Evolutionary conservation across 1,140 invertebrate species (phyloP).

Genomic region (Druon quercuslanigerum): DNA sequence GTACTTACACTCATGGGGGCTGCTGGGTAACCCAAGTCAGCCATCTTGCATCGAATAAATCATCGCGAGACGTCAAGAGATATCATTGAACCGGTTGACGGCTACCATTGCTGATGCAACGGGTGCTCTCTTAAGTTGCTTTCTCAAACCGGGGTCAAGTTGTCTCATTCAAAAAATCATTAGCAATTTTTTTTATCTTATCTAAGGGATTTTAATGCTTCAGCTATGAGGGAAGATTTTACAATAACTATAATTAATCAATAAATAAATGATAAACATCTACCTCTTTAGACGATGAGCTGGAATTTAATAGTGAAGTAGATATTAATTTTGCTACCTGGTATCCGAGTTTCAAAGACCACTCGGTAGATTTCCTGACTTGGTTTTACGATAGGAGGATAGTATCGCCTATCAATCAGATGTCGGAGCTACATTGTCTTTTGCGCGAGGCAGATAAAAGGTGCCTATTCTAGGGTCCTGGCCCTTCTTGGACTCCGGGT

Average conservation of each 20-base stretch:
- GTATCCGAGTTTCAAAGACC: slow-evolving; percentile 40
- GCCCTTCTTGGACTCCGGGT: slow-evolving; percentile 28
- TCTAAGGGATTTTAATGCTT: too few species aligned
- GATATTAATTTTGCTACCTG: slow-evolving; percentile 31
- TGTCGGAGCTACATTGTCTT: slow-evolving; percentile 66
- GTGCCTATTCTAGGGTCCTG: slow-evolving; percentile 43
- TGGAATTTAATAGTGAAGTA: too few species aligned
- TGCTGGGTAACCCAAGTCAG: slow-evolving; percentile 71
- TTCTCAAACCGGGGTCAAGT: slow-evolving; percentile 29
- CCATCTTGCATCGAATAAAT: slow-evolving; percentile 75
- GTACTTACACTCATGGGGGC: slow-evolving; percentile 64
- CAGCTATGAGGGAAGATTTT: too few species aligned
- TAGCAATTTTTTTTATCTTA: too few species aligned
- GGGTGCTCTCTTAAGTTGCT: slow-evolving; percentile 50
- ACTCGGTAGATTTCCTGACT: slow-evolving; percentile 54
- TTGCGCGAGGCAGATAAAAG: slow-evolving; percentile 65
- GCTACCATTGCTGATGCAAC: slow-evolving; percentile 48
- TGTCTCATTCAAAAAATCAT: too few species aligned
- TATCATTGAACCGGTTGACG: slow-evolving; percentile 74
- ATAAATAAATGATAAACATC: too few species aligned
- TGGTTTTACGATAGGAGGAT: slow-evolving; percentile 60
- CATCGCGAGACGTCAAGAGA: slow-evolving; percentile 71
- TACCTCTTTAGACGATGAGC: too few species aligned
- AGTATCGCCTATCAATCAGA: slow-evolving; percentile 72
- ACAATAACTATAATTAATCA: too few species aligned